Evolutionary conservation across 2,113 vertebrate species (phyloP).

Genomic region (Crypturellus undulatus): DNA sequence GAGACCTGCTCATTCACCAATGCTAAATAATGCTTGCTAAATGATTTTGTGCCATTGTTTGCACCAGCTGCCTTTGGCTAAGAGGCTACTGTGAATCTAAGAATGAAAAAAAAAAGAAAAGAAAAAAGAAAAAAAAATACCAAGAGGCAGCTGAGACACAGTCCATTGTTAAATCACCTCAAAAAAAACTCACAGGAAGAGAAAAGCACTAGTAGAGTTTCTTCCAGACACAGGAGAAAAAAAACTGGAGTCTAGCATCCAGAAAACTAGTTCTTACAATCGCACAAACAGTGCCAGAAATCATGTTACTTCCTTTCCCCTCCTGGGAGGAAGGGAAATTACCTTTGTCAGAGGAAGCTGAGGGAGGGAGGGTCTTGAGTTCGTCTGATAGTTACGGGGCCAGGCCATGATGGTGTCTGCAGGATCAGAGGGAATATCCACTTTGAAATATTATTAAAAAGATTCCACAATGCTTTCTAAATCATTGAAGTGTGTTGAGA

Average conservation of each 20-base stretch:
- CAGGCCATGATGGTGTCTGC: neutral
- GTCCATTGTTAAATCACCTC: neutral
- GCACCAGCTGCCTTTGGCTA: neutral
- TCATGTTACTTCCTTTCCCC: neutral
- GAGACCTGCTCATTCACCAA: neutral
- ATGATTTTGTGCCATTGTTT: accelerated
- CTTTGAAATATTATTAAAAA: neutral
- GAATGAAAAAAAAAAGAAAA: neutral
- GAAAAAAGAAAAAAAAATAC: no score
- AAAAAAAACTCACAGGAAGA: neutral
- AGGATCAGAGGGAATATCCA: neutral
- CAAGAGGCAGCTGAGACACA: neutral
- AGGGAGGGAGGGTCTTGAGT: neutral
- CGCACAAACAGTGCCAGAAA: neutral
- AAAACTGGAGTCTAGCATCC: neutral
- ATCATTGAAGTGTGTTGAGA: neutral
- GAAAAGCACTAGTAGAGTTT: neutral
- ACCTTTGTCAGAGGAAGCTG: neutral
- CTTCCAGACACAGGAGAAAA: neutral
- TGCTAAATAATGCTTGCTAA: neutral
- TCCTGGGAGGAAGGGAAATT: neutral
- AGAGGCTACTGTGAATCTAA: neutral
- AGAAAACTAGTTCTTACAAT: neutral
- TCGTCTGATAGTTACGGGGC: accelerated
- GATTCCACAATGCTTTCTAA: neutral